These are phyloP conservation scores for Berghia stephanieae DNA, from an alignment of 1,140 invertebrate genomes.

Conservation along the genomic window DNA sequence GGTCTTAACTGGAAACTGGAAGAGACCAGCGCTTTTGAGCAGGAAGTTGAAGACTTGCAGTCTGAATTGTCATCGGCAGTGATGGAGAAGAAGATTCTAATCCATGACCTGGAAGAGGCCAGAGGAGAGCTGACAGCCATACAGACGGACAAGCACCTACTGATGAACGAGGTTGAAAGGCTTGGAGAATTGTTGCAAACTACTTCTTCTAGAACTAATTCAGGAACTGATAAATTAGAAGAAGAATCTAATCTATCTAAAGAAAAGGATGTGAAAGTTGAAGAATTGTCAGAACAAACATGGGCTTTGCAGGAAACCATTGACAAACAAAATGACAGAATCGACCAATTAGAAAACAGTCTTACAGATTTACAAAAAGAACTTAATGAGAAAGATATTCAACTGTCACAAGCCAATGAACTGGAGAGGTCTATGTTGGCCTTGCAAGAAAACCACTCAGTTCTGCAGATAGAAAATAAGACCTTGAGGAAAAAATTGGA, in stretches of 20 bases:
- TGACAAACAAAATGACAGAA: too few relatives aligned
- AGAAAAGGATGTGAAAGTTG: too few relatives aligned
- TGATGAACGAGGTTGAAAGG: constrained; percentile 32
- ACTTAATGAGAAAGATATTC: too few relatives aligned
- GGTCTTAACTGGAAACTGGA: constrained; percentile 57
- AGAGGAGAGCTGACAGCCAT: constrained; percentile 25
- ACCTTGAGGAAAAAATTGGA: constrained; percentile 38
- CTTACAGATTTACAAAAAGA: too few relatives aligned
- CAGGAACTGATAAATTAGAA: too few relatives aligned
- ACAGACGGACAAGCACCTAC: constrained; percentile 32
- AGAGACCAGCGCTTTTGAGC: constrained; percentile 49
- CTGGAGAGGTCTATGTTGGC: constrained; percentile 11
- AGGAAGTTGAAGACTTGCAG: constrained; percentile 50
- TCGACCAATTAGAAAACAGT: too few relatives aligned
- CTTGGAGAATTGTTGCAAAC: constrained; percentile 18
- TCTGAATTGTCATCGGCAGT: constrained; percentile 28
- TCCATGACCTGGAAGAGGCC: constrained; percentile 34
- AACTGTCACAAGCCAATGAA: constrained; percentile 2
- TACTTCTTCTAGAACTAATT: too few relatives aligned
- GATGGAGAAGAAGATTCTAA: constrained; percentile 30
- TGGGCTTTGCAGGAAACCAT: too few relatives aligned
- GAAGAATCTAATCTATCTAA: too few relatives aligned
- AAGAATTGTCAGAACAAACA: too few relatives aligned
- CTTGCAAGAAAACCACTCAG: constrained; percentile 29
- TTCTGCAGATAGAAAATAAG: constrained; percentile 43